phyloP scores from a whole-genome alignment of 2,888 invertebrate species.

The Acleris laterana region DNA sequence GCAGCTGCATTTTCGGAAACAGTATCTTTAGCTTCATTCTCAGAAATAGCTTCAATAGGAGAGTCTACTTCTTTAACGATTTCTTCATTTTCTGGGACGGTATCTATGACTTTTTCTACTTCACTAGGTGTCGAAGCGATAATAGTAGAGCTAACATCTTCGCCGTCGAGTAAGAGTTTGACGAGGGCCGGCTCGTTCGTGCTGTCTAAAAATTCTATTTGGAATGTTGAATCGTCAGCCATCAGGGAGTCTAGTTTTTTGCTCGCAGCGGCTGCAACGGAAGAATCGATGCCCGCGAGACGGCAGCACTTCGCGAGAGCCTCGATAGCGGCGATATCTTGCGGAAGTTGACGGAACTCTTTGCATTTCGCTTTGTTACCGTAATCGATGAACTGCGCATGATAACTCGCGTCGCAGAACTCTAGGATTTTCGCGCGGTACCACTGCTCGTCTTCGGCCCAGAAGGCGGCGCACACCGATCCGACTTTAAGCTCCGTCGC shows the following conservation, averaged over 20 bases:
- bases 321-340: constrained; percentile 82
- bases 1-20: constrained; percentile 17
- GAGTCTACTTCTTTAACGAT: not conserved
- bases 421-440: constrained; percentile 87
- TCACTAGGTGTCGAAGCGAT: constrained; percentile 12
- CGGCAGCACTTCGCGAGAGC: constrained; percentile 87
- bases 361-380: constrained; percentile 87
- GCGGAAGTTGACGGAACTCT: constrained; percentile 85
- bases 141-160: constrained; percentile 58
- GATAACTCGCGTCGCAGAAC: constrained; percentile 80
- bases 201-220: constrained; percentile 85
- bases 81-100: not conserved
- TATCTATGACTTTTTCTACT: constrained; percentile 5
- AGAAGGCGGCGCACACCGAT: constrained; percentile 86
- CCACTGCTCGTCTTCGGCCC: constrained; percentile 87
- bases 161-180: constrained; percentile 83
- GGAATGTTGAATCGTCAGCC: constrained; percentile 72
- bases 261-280: constrained; percentile 67
- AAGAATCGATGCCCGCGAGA: constrained; percentile 75
- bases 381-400: constrained; percentile 88
- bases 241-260: constrained; percentile 66
- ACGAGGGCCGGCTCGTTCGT: constrained; percentile 85
- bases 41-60: not conserved
- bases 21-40: not conserved
- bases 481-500: constrained; percentile 83